A percentile compares a stretch with the other conserved stretches of the same genome.
These are phyloP conservation scores for Sebastes paucispinis DNA, from an alignment of 2,797 vertebrate genomes.

Conservation along the genomic window DNA sequence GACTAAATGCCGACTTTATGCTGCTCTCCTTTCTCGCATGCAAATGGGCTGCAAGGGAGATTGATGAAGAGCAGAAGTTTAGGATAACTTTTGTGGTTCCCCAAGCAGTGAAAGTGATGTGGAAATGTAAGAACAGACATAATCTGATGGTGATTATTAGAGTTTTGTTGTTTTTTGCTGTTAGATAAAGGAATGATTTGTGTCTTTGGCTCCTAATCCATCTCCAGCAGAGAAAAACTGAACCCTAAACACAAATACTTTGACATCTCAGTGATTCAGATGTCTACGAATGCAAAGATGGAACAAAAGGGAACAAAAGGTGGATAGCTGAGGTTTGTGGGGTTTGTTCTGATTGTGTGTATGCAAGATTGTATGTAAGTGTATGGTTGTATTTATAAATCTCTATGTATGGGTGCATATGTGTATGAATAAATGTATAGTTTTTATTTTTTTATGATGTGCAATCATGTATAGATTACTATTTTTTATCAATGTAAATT, in stretches of 20 bases:
- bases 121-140: neutral
- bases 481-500: no score
- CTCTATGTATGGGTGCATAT: no score
- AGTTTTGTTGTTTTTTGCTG: neutral
- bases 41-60: constrained; percentile 21
- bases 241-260: neutral
- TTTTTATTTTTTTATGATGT: no score
- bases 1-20: constrained; percentile 5
- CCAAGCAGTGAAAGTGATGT: neutral
- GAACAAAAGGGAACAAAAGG: no score
- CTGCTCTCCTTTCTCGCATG: constrained; percentile 12
- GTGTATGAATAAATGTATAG: no score
- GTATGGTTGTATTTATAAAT: no score
- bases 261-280: neutral
- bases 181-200: neutral
- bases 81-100: constrained; percentile 22
- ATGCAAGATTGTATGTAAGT: no score
- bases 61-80: constrained; percentile 26
- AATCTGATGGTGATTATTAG: neutral
- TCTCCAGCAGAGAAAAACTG: constrained; percentile 8
- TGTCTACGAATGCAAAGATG: neutral
- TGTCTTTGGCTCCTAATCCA: neutral
- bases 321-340: no score
- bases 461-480: no score
- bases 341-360: no score